A percentile compares a stretch with the other conserved stretches of the same genome.
Evolutionary conservation across 1,140 invertebrate species (phyloP).

Genomic region (Rhagoletis zephyria): DNA sequence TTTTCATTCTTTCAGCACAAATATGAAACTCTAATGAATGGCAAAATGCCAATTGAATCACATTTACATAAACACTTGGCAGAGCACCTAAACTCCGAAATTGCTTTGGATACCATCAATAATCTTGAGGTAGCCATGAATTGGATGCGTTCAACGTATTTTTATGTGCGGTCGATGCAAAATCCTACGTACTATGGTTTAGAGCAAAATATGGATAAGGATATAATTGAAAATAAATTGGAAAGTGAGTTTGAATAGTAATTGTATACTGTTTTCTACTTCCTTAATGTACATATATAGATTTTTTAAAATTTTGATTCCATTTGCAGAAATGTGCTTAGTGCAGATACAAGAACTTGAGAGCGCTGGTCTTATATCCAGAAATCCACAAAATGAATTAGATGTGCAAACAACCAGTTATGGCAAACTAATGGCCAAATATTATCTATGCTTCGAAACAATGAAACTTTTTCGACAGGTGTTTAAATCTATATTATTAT

Average conservation of each 20-base stretch:
- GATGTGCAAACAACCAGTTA: conserved; percentile 75
- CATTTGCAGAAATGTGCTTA: conserved; percentile 75
- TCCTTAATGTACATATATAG: not conserved
- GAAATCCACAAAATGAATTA: conserved; percentile 74
- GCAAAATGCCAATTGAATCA: conserved; percentile 77
- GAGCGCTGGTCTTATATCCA: conserved; percentile 75
- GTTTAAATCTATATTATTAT: too few relatives aligned
- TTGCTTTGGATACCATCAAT: conserved; percentile 81
- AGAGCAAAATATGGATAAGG: conserved; percentile 72
- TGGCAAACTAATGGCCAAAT: conserved; percentile 79
- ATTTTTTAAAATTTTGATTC: not conserved
- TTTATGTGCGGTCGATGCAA: conserved; percentile 81
- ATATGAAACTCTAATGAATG: conserved; percentile 77
- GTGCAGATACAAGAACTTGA: conserved; percentile 77
- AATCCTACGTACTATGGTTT: conserved; percentile 82
- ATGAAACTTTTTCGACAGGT: conserved; percentile 77
- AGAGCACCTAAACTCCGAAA: conserved; percentile 87
- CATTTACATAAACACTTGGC: conserved; percentile 82
- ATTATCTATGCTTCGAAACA: conserved; percentile 78
- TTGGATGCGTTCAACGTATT: conserved; percentile 86
- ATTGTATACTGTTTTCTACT: not conserved
- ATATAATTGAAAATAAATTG: conserved; percentile 79
- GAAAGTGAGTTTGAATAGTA: conserved; percentile 79
- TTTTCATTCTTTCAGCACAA: conserved; percentile 73
- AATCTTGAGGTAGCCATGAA: conserved; percentile 82